Percentiles rank a stretch among this genome's conserved stretches.
Evolutionary conservation across 1,140 invertebrate species (phyloP).

Genomic region (Heliconius eleuchia): DNA sequence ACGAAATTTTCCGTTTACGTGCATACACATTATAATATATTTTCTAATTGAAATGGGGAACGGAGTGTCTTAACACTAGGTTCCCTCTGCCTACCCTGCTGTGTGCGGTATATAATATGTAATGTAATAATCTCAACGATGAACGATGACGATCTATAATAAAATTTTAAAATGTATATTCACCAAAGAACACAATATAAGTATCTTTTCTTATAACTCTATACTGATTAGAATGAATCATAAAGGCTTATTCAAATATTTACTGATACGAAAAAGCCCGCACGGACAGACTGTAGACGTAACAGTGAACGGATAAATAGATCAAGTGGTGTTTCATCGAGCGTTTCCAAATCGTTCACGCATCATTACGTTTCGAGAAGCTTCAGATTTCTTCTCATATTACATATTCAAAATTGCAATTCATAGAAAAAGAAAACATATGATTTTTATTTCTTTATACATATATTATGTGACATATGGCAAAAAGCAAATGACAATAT

Average conservation of each 20-base stretch:
- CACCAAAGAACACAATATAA: neutral
- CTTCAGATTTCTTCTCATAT: slow-evolving; percentile 46
- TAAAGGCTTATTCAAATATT: slow-evolving; percentile 34
- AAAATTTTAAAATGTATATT: too few species aligned
- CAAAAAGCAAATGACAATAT: neutral
- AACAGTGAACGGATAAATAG: slow-evolving; percentile 60
- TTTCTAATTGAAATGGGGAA: neutral
- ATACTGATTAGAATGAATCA: neutral
- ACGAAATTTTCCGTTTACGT: neutral
- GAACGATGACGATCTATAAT: too few species aligned
- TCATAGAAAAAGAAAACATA: slow-evolving; percentile 44
- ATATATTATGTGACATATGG: neutral
- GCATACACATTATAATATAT: neutral
- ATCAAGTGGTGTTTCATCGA: slow-evolving; percentile 53
- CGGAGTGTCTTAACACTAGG: too few species aligned
- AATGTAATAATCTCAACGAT: too few species aligned
- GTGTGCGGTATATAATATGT: too few species aligned
- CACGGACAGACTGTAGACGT: slow-evolving; percentile 24
- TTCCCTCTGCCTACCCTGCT: too few species aligned
- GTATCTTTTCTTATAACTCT: neutral
- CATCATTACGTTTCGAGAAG: slow-evolving; percentile 52
- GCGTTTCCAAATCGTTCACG: slow-evolving; percentile 54
- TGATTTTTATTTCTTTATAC: slow-evolving; percentile 24
- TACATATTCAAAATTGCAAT: slow-evolving; percentile 56
- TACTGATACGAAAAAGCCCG: slow-evolving; percentile 34